phyloP scores from a whole-genome alignment of 1,140 invertebrate genomes.

The Macrosteles quadrilineatus region DNA sequence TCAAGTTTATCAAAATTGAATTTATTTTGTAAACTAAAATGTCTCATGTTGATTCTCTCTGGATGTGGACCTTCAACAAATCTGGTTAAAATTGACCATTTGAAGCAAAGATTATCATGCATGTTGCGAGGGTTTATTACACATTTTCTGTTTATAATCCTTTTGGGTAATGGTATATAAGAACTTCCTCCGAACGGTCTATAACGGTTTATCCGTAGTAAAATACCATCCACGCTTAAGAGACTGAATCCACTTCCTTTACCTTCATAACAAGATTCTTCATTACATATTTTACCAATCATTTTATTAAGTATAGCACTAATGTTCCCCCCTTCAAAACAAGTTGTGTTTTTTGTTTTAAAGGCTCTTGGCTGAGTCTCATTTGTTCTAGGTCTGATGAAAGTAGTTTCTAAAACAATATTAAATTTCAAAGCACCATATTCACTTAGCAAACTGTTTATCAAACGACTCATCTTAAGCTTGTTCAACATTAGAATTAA shows the following conservation, averaged over 20 bases:
- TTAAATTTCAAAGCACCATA: no score
- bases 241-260: not conserved
- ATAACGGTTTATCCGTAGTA: not conserved
- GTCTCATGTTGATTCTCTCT: not conserved
- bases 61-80: not conserved
- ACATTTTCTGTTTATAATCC: not conserved
- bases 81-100: slow-evolving; percentile 11
- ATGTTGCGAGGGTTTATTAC: slow-evolving; percentile 15
- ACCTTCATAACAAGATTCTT: not conserved
- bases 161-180: slow-evolving; percentile 13
- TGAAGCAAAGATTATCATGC: slow-evolving; percentile 13
- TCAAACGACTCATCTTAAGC: no score
- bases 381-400: no score
- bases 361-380: no score
- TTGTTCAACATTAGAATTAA: no score
- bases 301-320: not conserved
- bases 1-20: slow-evolving; percentile 16
- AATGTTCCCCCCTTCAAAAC: not conserved
- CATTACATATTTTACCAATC: not conserved
- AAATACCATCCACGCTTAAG: not conserved
- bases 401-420: no score
- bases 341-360: not conserved
- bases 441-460: no score
- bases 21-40: not conserved
- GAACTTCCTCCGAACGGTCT: not conserved